Evolutionary conservation across 1,140 invertebrate species (phyloP), one percentile per base, ranked within the genome.

Genomic region (Hyposmocoma kahamanoa): DNA sequence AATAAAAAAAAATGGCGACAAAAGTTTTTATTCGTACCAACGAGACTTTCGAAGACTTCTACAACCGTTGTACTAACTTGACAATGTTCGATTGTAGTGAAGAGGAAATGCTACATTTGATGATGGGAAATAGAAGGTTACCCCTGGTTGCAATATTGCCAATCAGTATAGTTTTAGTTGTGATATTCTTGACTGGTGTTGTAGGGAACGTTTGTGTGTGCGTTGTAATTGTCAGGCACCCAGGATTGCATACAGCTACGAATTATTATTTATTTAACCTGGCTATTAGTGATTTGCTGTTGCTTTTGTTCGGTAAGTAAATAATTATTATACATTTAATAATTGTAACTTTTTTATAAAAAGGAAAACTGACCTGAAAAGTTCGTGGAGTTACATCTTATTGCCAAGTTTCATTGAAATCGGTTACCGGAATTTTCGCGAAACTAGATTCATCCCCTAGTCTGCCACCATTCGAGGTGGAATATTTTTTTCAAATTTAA

Each of bases 261-360:
- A 98, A 98, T 72, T 98, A 96, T 72, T 98, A 98, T 83, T 88
- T 99, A 56, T 97, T 98, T 81, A 97, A 92, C 82, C 83, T 95
- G 61, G 92, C 94, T 3, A 88, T 95, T 19, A 94, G 93, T 10
- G 94, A 95, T 81, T 73, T 95, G 32, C 89, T 90, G 42, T 87
- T 94, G 56, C 83, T 95, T 13, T 77, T 92, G 15, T 89, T 94
- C 59, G 93, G 93, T 94, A 71, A 90, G 90, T 77, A 19, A 54
- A 24, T 49, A 30, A 46, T 26, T 26, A 26, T 26, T 26, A 26
- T 6, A 6, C 11, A 26, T 26, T 26, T 6, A 26, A 11, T 26
- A 26, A n/a, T n/a, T n/a, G n/a, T n/a, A n/a, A n/a, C n/a, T n/a
- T n/a, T n/a, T n/a, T n/a, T n/a, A n/a, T n/a, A n/a, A n/a, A n/a